These are phyloP conservation scores for Pangasius djambal DNA, from an alignment of 2,797 vertebrate species.

Conservation along the genomic window DNA sequence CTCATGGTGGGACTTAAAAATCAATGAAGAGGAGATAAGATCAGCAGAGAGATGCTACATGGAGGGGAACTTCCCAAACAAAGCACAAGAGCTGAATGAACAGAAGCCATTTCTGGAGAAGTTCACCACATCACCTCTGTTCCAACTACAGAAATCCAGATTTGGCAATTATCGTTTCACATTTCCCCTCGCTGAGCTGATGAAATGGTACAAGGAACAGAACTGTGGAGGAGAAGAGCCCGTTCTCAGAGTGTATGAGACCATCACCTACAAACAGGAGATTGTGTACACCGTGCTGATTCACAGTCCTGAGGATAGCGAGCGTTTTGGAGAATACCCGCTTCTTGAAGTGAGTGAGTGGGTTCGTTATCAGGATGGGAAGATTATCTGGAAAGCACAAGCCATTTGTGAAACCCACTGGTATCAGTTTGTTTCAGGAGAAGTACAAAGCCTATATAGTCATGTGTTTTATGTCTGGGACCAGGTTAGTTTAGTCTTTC, in stretches of 20 bases:
- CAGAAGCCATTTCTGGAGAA: slow-evolving; percentile 10
- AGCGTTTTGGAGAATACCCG: slow-evolving; percentile 5
- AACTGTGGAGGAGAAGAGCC: slow-evolving; percentile 42
- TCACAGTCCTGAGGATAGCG: slow-evolving; percentile 45
- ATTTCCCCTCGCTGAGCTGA: slow-evolving; percentile 35
- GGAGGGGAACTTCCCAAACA: not conserved
- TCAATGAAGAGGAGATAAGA: slow-evolving; percentile 14
- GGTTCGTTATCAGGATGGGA: slow-evolving; percentile 16
- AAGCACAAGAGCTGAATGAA: not conserved
- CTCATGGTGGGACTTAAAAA: slow-evolving; percentile 43
- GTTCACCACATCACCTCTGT: slow-evolving; percentile 51
- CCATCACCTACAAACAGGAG: slow-evolving; percentile 37
- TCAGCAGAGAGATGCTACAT: slow-evolving; percentile 38
- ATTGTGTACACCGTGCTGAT: slow-evolving; percentile 52
- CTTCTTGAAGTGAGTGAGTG: not conserved
- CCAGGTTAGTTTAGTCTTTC: slow-evolving; percentile 46
- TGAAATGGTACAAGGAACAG: slow-evolving; percentile 41
- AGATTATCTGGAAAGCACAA: slow-evolving; percentile 53
- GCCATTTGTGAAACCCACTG: slow-evolving; percentile 27
- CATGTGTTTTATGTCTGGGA: slow-evolving; percentile 53
- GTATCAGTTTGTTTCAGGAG: not conserved
- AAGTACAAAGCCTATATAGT: not conserved
- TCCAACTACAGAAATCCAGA: slow-evolving; percentile 17
- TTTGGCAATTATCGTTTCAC: slow-evolving; percentile 47
- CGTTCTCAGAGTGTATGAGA: slow-evolving; percentile 45